These are phyloP conservation scores for Matsumyia berberina DNA, from an alignment of 2,888 invertebrate species.

Conservation along the genomic window DNA sequence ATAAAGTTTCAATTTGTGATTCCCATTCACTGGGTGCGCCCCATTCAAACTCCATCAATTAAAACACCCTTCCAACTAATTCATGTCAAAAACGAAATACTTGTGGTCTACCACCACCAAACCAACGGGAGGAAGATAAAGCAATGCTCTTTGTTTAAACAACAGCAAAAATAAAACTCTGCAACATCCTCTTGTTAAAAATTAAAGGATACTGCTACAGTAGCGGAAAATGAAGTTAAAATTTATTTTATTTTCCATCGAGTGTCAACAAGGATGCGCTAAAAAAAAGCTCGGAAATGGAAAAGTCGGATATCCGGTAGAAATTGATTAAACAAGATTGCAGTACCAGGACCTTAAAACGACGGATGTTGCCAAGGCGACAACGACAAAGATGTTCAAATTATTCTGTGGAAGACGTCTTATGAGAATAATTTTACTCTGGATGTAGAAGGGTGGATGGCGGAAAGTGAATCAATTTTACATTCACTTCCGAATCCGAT, in stretches of 20 bases:
- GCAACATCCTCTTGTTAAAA: not conserved
- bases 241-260: not conserved
- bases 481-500: not conserved
- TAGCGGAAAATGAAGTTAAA: not conserved
- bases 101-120: not conserved
- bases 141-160: conserved; percentile 2
- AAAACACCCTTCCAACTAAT: conserved; percentile 37
- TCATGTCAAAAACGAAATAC: conserved; percentile 35
- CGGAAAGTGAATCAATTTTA: conserved; percentile 4
- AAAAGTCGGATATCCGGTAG: conserved; percentile 60
- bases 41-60: conserved; percentile 32
- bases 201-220: not conserved
- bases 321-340: conserved; percentile 66
- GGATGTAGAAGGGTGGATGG: conserved; percentile 6
- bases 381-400: not conserved
- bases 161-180: too few relatives aligned
- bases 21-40: not conserved
- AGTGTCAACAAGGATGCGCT: conserved; percentile 37
- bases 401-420: conserved; percentile 3
- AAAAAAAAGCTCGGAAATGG: conserved; percentile 41
- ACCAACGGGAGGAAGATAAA: not conserved
- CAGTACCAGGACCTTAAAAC: conserved; percentile 14
- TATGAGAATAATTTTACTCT: conserved; percentile 20
- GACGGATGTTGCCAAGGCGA: not conserved
- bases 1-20: not conserved